Evolutionary conservation across 2,888 invertebrate species (phyloP), one percentile per base, ranked within the genome.

Genomic region (Drosophila infuscata): DNA sequence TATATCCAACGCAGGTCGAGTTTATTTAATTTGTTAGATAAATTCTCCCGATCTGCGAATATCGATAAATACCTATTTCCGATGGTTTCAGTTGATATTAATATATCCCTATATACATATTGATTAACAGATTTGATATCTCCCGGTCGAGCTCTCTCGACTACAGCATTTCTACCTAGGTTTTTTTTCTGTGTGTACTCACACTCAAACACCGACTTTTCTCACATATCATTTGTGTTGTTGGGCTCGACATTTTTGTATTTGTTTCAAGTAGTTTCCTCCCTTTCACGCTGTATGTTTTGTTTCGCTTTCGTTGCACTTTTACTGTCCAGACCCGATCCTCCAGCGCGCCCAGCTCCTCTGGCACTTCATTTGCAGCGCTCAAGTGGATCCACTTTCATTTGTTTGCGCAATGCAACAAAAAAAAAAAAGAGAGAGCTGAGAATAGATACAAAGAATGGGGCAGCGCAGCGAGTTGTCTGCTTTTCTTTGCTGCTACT

Each of bases 321-420:
- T 89, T 89, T 89, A 66, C 85, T 90, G 89, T 78, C 38, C 49
- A 36, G 56, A 60, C 57, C 36, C 58, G 70, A 70, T 75, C 66
- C 79, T 75, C 71, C 73, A 64, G 58, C 73, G 9, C 17, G 25
- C 25, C 25, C 53, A 29, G 29, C 32, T 81, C 72, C 84, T 74
- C 74, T 69, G 85, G 79, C 88, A 88, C 89, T 90, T 90, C 89
- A 91, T 90, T 90, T 90, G 85, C 91, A 79, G 85, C 88, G 88
- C 90, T 90, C 91, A 90, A 90, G 89, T 91, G 91, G 89, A 89
- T 91, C 89, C 89, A 90, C 89, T 90, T 90, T 90, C 89, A 91
- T 90, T 91, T 90, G 89, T 91, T 90, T 90, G 91, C 85, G 76
- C 71, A 80, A 58, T 52, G 71, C 73, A 81, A 65, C 76, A 74